phyloP scores from a whole-genome alignment of 2,113 vertebrate genomes.

The Lipotes vexillifer region DNA sequence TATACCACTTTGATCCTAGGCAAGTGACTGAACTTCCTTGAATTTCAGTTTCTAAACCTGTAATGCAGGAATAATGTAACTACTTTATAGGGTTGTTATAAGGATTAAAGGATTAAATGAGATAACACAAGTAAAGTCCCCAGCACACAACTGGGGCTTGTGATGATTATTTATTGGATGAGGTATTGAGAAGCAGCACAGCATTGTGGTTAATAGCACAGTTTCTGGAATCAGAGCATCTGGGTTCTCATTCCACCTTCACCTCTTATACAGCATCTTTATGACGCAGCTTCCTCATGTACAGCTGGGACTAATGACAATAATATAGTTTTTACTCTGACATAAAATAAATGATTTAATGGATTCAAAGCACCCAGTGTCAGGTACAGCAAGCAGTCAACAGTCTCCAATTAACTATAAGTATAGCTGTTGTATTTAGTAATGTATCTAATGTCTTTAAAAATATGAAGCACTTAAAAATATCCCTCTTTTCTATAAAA shows the following conservation, averaged over 20 bases:
- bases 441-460: neutral
- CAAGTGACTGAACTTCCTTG: neutral
- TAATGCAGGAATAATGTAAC: neutral
- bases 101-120: neutral
- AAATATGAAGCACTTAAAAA: neutral
- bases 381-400: neutral
- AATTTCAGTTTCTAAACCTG: neutral
- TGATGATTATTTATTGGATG: neutral
- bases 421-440: neutral
- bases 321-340: neutral
- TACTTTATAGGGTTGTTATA: neutral
- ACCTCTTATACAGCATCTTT: neutral
- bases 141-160: neutral
- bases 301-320: neutral
- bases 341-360: neutral
- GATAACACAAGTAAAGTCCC: neutral
- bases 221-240: neutral
- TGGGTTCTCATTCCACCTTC: neutral
- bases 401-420: neutral
- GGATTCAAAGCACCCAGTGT: neutral
- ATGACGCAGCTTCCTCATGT: neutral
- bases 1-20: neutral
- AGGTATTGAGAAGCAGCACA: neutral
- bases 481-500: neutral
- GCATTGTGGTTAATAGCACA: neutral